Evolutionary conservation across 2,888 invertebrate species (phyloP).

Genomic region (Perithous albicinctus): DNA sequence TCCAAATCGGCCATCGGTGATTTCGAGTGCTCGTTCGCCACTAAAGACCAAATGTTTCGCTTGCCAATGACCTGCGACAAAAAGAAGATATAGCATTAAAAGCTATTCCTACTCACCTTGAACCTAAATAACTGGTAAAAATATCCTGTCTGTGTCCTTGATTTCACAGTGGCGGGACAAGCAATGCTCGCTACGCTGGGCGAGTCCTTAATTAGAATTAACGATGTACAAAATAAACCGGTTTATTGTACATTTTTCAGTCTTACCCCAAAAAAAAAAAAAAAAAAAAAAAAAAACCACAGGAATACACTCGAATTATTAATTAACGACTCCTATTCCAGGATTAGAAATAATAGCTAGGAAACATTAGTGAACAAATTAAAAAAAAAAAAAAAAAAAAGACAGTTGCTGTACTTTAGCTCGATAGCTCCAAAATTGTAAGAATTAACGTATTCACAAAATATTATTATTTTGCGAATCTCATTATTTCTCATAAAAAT

Average conservation of each 20-base stretch:
- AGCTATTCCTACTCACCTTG: conserved; percentile 68
- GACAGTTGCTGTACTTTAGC: no score
- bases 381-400: no score
- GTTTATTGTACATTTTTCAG: conserved; percentile 1
- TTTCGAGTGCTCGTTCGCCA: conserved; percentile 93
- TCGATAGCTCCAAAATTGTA: no score
- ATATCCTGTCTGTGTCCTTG: conserved; percentile 68
- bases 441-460: no score
- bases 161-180: conserved; percentile 60
- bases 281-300: background rate
- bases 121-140: conserved; percentile 70
- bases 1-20: conserved; percentile 94
- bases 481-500: no score
- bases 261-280: no score
- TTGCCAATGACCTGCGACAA: conserved; percentile 91
- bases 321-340: no score
- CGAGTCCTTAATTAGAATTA: conserved; percentile 48
- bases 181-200: conserved; percentile 26
- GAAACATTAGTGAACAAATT: no score
- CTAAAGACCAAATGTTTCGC: conserved; percentile 96
- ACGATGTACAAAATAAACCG: conserved; percentile 15
- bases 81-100: conserved; percentile 25
- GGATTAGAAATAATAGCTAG: no score
- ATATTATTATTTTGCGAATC: no score
- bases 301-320: background rate